phyloP scores from a whole-genome alignment of 2,888 invertebrate genomes.

The Diaphora mendica region DNA sequence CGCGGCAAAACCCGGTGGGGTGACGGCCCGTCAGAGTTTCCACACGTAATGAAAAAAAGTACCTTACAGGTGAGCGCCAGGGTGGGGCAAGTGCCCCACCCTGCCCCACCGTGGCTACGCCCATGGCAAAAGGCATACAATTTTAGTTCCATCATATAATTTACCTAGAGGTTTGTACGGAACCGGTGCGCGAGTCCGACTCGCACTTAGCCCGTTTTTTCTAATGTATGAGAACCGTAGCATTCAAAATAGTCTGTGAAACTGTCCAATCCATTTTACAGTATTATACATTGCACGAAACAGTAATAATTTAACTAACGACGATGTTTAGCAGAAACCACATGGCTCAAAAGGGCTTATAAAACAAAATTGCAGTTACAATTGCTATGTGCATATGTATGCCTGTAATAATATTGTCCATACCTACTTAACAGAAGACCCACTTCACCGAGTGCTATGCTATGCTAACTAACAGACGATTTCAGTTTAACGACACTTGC shows the following conservation, averaged over 20 bases:
- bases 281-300: not conserved
- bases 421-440: not conserved
- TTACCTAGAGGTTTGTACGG: no score
- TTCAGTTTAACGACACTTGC: conserved; percentile 24
- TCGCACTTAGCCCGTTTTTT: no score
- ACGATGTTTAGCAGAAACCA: not conserved
- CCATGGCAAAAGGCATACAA: no score
- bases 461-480: not conserved
- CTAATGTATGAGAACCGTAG: no score
- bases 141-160: no score
- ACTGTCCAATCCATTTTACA: not conserved
- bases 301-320: not conserved
- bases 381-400: not conserved
- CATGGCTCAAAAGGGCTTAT: not conserved
- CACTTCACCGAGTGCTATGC: not conserved
- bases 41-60: no score
- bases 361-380: not conserved
- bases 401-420: not conserved
- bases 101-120: no score
- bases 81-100: no score
- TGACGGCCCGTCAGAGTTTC: no score
- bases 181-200: no score
- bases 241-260: not conserved
- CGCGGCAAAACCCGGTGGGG: no score
- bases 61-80: no score